Evolutionary conservation across 2,888 invertebrate genomes (phyloP).

Genomic region (Drosophila setosimentum): DNA sequence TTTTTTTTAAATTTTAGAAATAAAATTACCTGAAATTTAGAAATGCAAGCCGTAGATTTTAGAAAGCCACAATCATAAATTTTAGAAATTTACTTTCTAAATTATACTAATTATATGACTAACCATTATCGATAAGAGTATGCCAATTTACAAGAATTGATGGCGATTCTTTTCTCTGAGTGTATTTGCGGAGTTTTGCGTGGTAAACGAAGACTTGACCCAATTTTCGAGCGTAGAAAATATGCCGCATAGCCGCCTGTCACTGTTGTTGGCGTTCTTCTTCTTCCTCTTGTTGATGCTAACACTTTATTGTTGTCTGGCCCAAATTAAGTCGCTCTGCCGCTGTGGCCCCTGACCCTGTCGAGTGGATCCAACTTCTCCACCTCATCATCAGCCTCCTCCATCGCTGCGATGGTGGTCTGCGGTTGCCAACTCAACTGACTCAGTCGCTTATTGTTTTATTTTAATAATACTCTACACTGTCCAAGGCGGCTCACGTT

Average conservation of each 20-base stretch:
- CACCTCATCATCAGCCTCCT: neutral
- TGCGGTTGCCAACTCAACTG: conserved; percentile 35
- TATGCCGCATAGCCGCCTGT: conserved; percentile 32
- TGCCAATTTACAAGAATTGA: neutral
- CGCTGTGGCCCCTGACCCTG: conserved; percentile 55
- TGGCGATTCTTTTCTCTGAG: neutral
- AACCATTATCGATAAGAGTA: neutral
- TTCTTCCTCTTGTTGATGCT: neutral
- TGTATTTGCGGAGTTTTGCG: conserved; percentile 23
- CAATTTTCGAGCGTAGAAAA: conserved; percentile 59
- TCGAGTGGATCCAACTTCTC: conserved; percentile 1
- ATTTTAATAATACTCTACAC: conserved; percentile 3
- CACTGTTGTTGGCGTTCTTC: neutral
- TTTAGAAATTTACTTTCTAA: neutral
- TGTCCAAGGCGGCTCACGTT: conserved; percentile 55
- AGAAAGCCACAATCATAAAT: neutral
- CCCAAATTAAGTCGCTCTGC: conserved; percentile 37
- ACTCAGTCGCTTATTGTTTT: conserved; percentile 33
- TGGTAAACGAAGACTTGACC: conserved; percentile 60
- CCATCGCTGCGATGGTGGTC: conserved; percentile 22
- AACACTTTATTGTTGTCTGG: conserved; percentile 21
- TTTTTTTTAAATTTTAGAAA: neutral
- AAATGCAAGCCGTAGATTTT: neutral
- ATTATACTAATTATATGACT: neutral
- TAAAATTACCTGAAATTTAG: neutral